Conservation (phyloP, 2,888 invertebrate genomes). For the Cheilosia variabilis region DNA sequence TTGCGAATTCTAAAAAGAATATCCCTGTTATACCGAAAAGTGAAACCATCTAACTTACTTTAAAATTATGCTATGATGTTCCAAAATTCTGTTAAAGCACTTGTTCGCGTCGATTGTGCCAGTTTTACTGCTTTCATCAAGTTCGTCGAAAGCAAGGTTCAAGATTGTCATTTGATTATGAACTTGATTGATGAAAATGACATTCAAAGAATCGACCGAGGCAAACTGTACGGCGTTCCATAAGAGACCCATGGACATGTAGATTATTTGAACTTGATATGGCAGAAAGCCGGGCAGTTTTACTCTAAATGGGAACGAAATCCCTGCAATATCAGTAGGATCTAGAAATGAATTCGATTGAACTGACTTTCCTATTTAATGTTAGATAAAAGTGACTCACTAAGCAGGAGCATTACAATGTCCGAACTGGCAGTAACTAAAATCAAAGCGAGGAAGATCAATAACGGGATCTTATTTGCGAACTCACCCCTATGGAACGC, state of each 20-base stretch:
- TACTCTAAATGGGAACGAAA: slow-evolving; percentile 78
- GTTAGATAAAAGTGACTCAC: slow-evolving; percentile 43
- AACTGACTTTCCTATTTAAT: background rate
- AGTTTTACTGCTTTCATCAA: slow-evolving; percentile 28
- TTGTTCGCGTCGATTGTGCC: slow-evolving; percentile 49
- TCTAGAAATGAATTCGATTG: slow-evolving; percentile 61
- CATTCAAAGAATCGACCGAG: slow-evolving; percentile 78
- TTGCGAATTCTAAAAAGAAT: slow-evolving; percentile 76
- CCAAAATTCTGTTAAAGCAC: slow-evolving; percentile 76
- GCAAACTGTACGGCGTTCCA: slow-evolving; percentile 76
- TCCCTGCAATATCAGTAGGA: slow-evolving; percentile 76
- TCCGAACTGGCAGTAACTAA: slow-evolving; percentile 61
- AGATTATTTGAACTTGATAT: slow-evolving; percentile 69
- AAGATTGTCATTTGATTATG: slow-evolving; percentile 79
- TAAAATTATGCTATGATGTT: slow-evolving; percentile 78
- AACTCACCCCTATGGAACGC: slow-evolving; percentile 73
- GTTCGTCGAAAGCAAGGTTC: slow-evolving; percentile 78
- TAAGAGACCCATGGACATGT: slow-evolving; percentile 76
- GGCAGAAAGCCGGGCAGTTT: slow-evolving; percentile 77
- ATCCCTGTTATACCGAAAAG: background rate
- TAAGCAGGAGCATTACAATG: slow-evolving; percentile 58
- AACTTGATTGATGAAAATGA: slow-evolving; percentile 79
- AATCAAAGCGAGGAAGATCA: slow-evolving; percentile 70
- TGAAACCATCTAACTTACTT: slow-evolving; percentile 68
- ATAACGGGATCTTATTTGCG: slow-evolving; percentile 70